Conservation (phyloP, 1,140 invertebrate genomes). For the Hylaeus anthracinus region DNA sequence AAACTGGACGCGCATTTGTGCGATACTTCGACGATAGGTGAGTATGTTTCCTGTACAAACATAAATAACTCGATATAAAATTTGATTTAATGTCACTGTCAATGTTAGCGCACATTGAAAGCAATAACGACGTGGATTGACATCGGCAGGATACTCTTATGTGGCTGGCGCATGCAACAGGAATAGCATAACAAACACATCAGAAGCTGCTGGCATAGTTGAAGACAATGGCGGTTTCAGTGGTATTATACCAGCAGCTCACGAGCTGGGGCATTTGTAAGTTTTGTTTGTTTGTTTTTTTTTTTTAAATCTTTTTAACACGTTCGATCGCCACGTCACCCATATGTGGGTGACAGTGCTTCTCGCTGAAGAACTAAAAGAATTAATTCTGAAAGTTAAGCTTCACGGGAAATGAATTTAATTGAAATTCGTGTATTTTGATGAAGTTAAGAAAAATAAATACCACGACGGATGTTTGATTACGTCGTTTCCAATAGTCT, state of each 20-base stretch:
- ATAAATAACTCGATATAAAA: neutral
- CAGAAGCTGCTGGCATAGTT: conserved; percentile 69
- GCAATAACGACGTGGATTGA: neutral
- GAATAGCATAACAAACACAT: conserved; percentile 39
- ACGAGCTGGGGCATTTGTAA: conserved; percentile 76
- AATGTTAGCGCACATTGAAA: too few relatives aligned
- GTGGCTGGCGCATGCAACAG: conserved; percentile 66
- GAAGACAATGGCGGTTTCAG: conserved; percentile 75
- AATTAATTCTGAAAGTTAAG: too few relatives aligned
- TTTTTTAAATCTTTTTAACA: too few relatives aligned
- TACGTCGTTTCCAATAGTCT: too few relatives aligned
- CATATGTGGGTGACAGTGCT: too few relatives aligned
- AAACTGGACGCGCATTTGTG: conserved; percentile 43
- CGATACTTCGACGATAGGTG: conserved; percentile 58
- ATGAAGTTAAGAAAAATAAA: too few relatives aligned
- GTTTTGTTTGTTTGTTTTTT: conserved; percentile 29
- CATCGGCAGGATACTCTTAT: conserved; percentile 67
- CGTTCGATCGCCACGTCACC: too few relatives aligned
- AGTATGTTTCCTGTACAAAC: neutral
- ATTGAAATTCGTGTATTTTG: too few relatives aligned
- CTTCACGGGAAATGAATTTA: too few relatives aligned
- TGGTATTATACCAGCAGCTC: conserved; percentile 71
- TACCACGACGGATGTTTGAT: too few relatives aligned
- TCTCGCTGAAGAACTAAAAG: too few relatives aligned
- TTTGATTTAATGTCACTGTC: neutral